Conservation (phyloP, 2,113 vertebrate genomes). For the Megatriorchis doriae region DNA sequence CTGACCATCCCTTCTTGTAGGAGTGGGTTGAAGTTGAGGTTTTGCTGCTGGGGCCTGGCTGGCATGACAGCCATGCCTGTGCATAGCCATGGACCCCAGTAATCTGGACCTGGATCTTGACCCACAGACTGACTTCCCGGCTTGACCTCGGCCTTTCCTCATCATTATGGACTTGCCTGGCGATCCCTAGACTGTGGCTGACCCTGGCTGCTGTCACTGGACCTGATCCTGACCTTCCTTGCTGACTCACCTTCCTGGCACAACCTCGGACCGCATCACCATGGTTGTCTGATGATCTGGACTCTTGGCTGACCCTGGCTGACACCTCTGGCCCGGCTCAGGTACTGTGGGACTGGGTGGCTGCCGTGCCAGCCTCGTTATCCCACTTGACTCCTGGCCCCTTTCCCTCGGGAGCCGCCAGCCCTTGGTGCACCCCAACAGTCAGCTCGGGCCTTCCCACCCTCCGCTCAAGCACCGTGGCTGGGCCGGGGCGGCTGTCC, state of each 20-base stretch:
- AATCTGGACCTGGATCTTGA: not conserved
- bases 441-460: not conserved
- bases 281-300: not conserved
- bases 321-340: not conserved
- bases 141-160: not conserved
- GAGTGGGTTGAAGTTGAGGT: not conserved
- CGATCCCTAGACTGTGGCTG: not conserved
- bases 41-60: not conserved
- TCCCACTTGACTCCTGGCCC: not conserved
- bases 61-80: not conserved
- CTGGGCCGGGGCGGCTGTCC: not conserved
- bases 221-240: not conserved
- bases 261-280: not conserved
- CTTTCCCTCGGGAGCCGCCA: accelerated
- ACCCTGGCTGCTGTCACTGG: not conserved
- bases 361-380: not conserved
- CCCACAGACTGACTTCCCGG: slow-evolving; percentile 47
- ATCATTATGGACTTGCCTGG: not conserved
- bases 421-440: not conserved
- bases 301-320: not conserved
- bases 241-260: not conserved
- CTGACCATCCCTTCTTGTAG: not conserved
- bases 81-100: not conserved
- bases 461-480: accelerated
- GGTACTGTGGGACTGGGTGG: not conserved